These are phyloP conservation scores for Perccottus glenii DNA, from an alignment of 2,113 vertebrate genomes.

Conservation along the genomic window DNA sequence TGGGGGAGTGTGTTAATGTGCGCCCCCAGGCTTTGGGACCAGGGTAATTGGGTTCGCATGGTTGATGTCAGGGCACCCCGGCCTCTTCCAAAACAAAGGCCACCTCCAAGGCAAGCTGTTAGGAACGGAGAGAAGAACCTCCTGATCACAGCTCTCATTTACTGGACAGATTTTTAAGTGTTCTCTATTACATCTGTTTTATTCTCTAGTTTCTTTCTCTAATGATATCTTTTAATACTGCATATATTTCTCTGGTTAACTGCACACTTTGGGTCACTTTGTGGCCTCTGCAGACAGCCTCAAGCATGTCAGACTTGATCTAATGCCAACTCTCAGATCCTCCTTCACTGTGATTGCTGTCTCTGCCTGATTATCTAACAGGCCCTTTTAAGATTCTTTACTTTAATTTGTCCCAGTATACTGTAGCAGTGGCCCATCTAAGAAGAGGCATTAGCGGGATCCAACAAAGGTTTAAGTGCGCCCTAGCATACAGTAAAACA, in stretches of 20 bases:
- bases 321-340: constrained; percentile 46
- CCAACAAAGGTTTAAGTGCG: too few relatives aligned
- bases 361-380: constrained; percentile 9
- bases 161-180: constrained; percentile 62
- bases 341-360: constrained; percentile 34
- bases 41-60: constrained; percentile 80
- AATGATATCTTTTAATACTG: constrained; percentile 55
- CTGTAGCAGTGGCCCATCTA: background rate
- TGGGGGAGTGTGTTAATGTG: constrained; percentile 69
- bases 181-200: constrained; percentile 24
- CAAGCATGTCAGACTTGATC: constrained; percentile 54
- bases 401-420: background rate
- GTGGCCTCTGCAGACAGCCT: constrained; percentile 54
- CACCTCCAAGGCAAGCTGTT: constrained; percentile 74
- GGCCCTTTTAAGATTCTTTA: background rate
- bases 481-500: too few relatives aligned
- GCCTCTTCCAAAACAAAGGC: constrained; percentile 73
- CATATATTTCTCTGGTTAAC: constrained; percentile 52
- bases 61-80: constrained; percentile 75
- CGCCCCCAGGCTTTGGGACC: constrained; percentile 68
- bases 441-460: background rate
- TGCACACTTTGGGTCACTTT: constrained; percentile 51
- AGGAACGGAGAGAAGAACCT: constrained; percentile 60
- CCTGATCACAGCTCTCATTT: constrained; percentile 69
- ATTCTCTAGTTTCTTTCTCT: constrained; percentile 1